Conservation (phyloP, 1,140 invertebrate genomes). For the Sinonovacula constricta region DNA sequence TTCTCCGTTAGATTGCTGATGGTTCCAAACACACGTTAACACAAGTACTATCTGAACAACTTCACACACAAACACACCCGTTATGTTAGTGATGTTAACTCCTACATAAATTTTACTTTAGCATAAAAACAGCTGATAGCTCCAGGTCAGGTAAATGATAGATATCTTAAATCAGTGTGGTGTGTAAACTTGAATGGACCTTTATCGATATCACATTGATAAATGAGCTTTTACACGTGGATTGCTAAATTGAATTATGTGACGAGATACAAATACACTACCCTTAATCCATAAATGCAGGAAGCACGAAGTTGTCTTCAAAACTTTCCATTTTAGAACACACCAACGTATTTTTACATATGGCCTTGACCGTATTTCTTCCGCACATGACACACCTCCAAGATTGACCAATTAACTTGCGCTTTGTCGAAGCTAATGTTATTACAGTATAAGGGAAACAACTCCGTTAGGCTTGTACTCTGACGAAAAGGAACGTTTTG, state of each 20-base stretch:
- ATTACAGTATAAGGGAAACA: too few species aligned
- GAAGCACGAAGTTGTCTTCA: constrained; percentile 19
- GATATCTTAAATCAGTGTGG: neutral
- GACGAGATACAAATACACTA: too few species aligned
- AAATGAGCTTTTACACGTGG: neutral
- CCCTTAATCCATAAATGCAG: too few species aligned
- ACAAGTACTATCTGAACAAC: neutral
- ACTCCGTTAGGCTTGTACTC: too few species aligned
- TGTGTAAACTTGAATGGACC: neutral
- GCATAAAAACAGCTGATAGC: neutral
- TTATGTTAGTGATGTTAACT: neutral
- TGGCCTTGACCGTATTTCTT: constrained; percentile 19
- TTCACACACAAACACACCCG: neutral
- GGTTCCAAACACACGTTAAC: constrained; percentile 2
- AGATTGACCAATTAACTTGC: constrained; percentile 42
- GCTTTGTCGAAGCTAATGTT: too few species aligned
- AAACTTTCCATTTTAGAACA: neutral
- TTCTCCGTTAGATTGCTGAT: constrained; percentile 41
- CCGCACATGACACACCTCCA: constrained; percentile 47
- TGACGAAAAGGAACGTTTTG: too few species aligned
- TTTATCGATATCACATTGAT: neutral
- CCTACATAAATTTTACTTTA: neutral
- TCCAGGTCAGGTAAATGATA: neutral
- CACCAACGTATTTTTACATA: constrained; percentile 26
- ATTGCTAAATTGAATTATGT: too few species aligned